These are phyloP conservation scores for Bellardia bayeri DNA, from an alignment of 2,888 invertebrate species.

Conservation along the genomic window DNA sequence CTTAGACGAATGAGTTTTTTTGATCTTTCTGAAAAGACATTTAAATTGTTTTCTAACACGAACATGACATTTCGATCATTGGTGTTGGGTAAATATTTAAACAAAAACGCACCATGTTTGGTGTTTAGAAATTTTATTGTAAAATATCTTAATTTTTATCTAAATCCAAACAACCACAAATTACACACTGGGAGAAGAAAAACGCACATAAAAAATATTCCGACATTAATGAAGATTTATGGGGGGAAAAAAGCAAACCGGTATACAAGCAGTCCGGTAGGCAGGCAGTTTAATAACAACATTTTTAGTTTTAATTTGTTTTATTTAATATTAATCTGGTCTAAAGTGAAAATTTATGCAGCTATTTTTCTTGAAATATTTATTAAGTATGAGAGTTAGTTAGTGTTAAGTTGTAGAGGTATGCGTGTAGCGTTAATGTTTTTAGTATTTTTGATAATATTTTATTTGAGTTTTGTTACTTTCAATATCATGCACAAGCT, in stretches of 20 bases:
- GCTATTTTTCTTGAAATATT: constrained; percentile 10
- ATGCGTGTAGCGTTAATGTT: constrained; percentile 15
- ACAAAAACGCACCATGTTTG: background rate
- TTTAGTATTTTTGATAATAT: background rate
- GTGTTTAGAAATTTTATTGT: background rate
- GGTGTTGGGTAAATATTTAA: constrained; percentile 37
- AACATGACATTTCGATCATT: constrained; percentile 23
- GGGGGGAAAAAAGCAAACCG: constrained; percentile 26
- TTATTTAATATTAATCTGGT: constrained; percentile 3
- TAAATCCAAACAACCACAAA: constrained; percentile 7
- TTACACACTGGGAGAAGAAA: background rate
- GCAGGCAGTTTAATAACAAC: background rate
- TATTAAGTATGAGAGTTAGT: background rate
- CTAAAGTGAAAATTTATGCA: constrained; percentile 49
- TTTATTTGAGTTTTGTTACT: background rate
- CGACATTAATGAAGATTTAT: constrained; percentile 53
- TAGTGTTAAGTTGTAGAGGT: background rate
- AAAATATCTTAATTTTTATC: constrained; percentile 39
- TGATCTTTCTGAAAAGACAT: constrained; percentile 21
- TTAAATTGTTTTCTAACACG: constrained; percentile 22
- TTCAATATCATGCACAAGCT: constrained; percentile 1
- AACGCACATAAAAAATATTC: background rate
- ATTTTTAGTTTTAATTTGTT: constrained; percentile 23
- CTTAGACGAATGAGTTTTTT: background rate
- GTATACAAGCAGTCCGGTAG: background rate